Percentiles rank a stretch among this genome's conserved stretches.
Evolutionary conservation across 2,888 invertebrate genomes (phyloP).

Genomic region (Drosophila pegasa): DNA sequence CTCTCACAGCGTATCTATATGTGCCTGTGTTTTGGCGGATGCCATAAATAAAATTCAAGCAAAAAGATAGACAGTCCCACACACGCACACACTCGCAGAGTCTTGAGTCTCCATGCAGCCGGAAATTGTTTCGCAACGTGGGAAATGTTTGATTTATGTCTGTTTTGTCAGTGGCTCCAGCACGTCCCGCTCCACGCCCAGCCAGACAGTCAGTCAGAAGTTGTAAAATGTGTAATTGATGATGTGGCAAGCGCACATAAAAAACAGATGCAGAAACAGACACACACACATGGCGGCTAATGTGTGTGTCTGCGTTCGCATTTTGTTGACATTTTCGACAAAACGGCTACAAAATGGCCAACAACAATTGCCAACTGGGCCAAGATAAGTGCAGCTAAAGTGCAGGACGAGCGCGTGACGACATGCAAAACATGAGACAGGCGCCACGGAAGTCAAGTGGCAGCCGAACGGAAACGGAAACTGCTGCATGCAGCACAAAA

Average conservation of each 20-base stretch:
- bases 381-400: constrained; percentile 73
- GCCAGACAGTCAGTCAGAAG: constrained; percentile 53
- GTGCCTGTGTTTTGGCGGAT: constrained; percentile 63
- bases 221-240: constrained; percentile 80
- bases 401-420: constrained; percentile 74
- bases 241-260: constrained; percentile 75
- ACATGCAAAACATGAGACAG: constrained; percentile 69
- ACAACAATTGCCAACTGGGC: constrained; percentile 42
- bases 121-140: constrained; percentile 80
- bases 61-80: constrained; percentile 69
- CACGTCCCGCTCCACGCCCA: constrained; percentile 30
- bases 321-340: constrained; percentile 78
- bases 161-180: constrained; percentile 71
- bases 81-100: constrained; percentile 33
- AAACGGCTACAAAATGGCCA: constrained; percentile 72
- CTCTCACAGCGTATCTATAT: constrained; percentile 11
- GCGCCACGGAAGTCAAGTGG: constrained; percentile 52
- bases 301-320: constrained; percentile 58
- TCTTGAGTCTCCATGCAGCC: constrained; percentile 71
- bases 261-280: constrained; percentile 36
- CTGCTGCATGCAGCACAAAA: constrained; percentile 62
- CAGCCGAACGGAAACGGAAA: constrained; percentile 72
- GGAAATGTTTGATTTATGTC: constrained; percentile 81
- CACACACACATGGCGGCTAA: constrained; percentile 43
- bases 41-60: constrained; percentile 78